Base-by-base conservation (phyloP, 1,140 invertebrate species). In the Drosophila truncata region DNA sequence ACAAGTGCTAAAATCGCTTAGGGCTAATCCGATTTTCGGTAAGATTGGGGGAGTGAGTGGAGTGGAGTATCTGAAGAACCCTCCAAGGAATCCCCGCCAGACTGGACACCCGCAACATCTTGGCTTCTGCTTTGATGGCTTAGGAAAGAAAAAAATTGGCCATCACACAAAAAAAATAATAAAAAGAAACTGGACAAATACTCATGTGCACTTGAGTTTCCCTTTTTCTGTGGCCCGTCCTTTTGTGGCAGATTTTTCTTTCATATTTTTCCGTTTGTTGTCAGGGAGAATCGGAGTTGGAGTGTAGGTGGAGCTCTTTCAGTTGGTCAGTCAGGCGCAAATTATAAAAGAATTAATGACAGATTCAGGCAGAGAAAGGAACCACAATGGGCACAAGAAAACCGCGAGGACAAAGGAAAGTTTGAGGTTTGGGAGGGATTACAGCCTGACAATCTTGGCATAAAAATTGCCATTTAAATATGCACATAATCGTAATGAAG, bases 341-440 rank as follows among this genome's bases (percentile, higher is more conserved):
- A 88, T 88, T 88, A 88, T 88, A 90, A 88, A 90, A 81, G 84
- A 90, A 88, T 88, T 88, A 88, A 88, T 88, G 80, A 71, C 65
- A 72, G 78, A 72, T 76, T 74, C 74, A 61, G 66, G 66, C 61
- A 90, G 66, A 69, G 39, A 55, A 64, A 65, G 61, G 75, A 49
- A 41, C 25, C 42, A 60, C 75, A 79, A 82, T 86, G 52, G 39
- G 69, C 70, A 62, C 71, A 75, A 70, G 79, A 69, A 80, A 88
- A 77, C 82, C 79, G 41, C 80, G 76, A 58, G 57, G 37, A 71
- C 65, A 81, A 58, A 50, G 37, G 50, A 61, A 62, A 72, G 50
- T 52, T 59, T 80, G 61, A 58, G 82, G 84, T 85, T 57, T 74
- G 82, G 67, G 57, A 69, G 78, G 83, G 81, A 74, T 73, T 73